A percentile compares a stretch with the other conserved stretches of the same genome.
Evolutionary conservation across 2,113 vertebrate genomes (phyloP).

Genomic region (Pteropus alecto): DNA sequence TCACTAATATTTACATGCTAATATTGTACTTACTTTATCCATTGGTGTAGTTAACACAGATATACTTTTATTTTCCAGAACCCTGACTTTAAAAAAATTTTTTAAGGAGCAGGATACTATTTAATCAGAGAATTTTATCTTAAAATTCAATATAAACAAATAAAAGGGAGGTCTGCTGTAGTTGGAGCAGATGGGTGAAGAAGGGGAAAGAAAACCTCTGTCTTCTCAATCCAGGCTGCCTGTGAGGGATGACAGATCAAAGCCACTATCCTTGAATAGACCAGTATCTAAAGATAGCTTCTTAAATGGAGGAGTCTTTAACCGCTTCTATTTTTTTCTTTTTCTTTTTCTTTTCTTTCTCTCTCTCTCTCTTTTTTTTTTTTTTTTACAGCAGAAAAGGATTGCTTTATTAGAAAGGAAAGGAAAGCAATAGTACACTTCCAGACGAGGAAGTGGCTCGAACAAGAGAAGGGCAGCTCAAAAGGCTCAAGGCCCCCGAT

Average conservation of each 20-base stretch:
- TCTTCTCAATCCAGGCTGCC: neutral
- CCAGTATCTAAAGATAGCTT: neutral
- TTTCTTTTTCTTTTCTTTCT: no score
- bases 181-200: neutral
- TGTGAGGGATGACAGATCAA: neutral
- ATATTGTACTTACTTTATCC: neutral
- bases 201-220: neutral
- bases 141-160: slow-evolving; percentile 26
- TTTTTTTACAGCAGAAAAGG: no score
- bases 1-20: neutral
- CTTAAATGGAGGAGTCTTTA: neutral
- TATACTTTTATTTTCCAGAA: neutral
- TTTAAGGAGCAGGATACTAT: neutral
- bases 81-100: neutral
- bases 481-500: neutral
- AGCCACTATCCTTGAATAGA: neutral
- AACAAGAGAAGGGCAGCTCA: no score
- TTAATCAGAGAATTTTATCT: neutral
- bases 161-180: neutral
- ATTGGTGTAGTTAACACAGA: neutral
- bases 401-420: no score
- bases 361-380: no score
- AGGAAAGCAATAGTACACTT: no score
- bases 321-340: neutral
- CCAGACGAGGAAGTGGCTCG: no score